Evolutionary conservation across 2,888 invertebrate species (phyloP), one percentile per base, ranked within the genome.

Genomic region (Phrixothrix hirtus): DNA sequence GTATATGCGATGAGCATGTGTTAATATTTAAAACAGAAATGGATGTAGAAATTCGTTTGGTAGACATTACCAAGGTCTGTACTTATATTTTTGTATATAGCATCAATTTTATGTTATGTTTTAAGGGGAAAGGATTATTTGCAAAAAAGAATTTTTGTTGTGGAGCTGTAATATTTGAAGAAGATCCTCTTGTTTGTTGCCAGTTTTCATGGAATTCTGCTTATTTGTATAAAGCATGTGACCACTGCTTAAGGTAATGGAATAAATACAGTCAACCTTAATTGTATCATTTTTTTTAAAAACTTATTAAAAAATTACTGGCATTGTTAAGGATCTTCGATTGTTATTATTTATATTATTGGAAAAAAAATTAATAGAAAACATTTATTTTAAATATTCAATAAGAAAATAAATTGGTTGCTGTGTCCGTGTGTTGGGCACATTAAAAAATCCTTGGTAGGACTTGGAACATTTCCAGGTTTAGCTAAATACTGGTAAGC

Each of bases 141-240:
- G 89, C 95, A 0, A 83, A 81, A 1, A 84, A 81, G 63, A 71
- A 77, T 13, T 88, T 86, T 65, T 81, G 83, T 36, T 76, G 80
- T 59, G 92, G 87, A 0, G 90, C 91, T 64, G 77, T 86, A 6
- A 89, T 97, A 57, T 85, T 97, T 62, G 88, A 89, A 74, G 97
- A 97, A 73, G 84, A 85, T 55, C 95, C 97, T 0, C 74, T 97
- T 43, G 88, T 95, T 15, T 89, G 90, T 12, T 88, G 89, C 66
- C 96, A 97, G 75, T 96, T 94, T 75, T 84, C 91, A 4, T 97
- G 96, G 96, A 97, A 96, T 77, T 81, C 84, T 26, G 82, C 87
- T 0, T 96, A 92, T 72, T 83, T 86, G 62, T 97, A 96, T 75
- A 77, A 83, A 58, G 92, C 95, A 0, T 97, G 96, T 75, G 91